Evolutionary conservation across 2,113 vertebrate species (phyloP).

Genomic region (Syrrhaptes paradoxus): DNA sequence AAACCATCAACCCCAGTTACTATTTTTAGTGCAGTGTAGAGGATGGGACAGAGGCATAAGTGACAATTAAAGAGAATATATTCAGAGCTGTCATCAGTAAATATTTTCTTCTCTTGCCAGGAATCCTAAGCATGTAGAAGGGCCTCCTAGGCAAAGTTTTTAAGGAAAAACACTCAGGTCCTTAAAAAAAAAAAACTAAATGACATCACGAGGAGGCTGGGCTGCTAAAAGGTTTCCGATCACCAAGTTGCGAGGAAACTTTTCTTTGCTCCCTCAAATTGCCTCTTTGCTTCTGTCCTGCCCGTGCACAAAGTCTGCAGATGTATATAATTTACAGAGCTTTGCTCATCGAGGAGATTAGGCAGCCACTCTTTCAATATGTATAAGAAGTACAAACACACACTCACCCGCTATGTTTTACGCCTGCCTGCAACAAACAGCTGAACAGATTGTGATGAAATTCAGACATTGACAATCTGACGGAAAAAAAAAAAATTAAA

Average conservation of each 20-base stretch:
- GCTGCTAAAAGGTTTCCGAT: background rate
- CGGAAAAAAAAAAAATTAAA: conserved; percentile 48
- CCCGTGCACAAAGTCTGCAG: conserved; percentile 1
- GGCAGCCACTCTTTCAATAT: conserved; percentile 70
- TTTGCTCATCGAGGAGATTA: conserved; percentile 73
- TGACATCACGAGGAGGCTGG: conserved; percentile 11
- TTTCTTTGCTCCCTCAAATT: background rate
- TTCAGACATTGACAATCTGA: conserved; percentile 81
- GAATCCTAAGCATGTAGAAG: background rate
- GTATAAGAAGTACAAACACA: conserved; percentile 78
- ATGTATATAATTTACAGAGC: conserved; percentile 65
- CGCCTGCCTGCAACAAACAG: conserved; percentile 80
- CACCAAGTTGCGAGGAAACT: background rate
- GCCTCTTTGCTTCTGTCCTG: conserved; percentile 28
- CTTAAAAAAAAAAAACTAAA: background rate
- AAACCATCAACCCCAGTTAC: conserved; percentile 35
- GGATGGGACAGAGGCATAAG: conserved; percentile 52
- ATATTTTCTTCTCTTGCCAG: conserved; percentile 50
- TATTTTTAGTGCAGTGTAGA: conserved; percentile 54
- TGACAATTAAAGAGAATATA: conserved; percentile 64
- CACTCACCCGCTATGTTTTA: conserved; percentile 72
- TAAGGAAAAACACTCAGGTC: conserved; percentile 15
- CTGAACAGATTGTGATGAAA: conserved; percentile 83
- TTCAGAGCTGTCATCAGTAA: conserved; percentile 52
- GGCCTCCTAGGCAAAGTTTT: conserved; percentile 26